Conservation (phyloP, 2,888 invertebrate species). For the Gerris lacustris region DNA sequence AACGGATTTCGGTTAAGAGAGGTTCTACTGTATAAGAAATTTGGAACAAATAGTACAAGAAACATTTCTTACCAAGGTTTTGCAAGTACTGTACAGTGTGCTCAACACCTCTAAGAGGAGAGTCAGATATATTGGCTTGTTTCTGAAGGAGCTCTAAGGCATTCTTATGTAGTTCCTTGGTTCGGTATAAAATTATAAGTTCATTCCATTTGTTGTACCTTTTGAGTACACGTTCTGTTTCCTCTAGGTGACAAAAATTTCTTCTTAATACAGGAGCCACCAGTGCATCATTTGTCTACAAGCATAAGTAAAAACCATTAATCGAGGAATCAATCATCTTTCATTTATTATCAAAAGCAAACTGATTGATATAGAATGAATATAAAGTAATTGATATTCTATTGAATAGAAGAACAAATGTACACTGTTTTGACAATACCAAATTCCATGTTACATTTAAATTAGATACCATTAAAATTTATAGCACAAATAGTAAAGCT, state of each 20-base stretch:
- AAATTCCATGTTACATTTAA: too few species aligned
- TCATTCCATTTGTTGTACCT: constrained; percentile 83
- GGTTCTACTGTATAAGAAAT: too few species aligned
- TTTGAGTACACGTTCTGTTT: constrained; percentile 78
- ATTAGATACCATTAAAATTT: too few species aligned
- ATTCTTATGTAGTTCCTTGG: constrained; percentile 81
- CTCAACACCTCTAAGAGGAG: constrained; percentile 65
- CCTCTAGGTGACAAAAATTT: constrained; percentile 85
- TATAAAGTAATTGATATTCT: too few species aligned
- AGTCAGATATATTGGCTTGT: constrained; percentile 57
- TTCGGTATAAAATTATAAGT: constrained; percentile 88
- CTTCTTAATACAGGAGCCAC: constrained; percentile 81
- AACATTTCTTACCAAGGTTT: constrained; percentile 51
- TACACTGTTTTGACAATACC: too few species aligned
- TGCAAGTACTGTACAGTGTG: constrained; percentile 85
- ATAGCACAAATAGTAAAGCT: too few species aligned
- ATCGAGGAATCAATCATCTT: too few species aligned
- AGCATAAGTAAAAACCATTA: constrained; percentile 31
- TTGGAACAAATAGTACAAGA: too few species aligned
- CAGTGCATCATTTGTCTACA: constrained; percentile 83
- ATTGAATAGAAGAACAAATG: too few species aligned
- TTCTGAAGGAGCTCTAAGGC: constrained; percentile 77
- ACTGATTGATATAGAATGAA: too few species aligned
- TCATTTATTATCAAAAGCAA: too few species aligned
- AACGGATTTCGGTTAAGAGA: too few species aligned